Evolutionary conservation across 2,888 invertebrate genomes (phyloP), one percentile per base, ranked within the genome.

Genomic region (Drosophila mercatorum): DNA sequence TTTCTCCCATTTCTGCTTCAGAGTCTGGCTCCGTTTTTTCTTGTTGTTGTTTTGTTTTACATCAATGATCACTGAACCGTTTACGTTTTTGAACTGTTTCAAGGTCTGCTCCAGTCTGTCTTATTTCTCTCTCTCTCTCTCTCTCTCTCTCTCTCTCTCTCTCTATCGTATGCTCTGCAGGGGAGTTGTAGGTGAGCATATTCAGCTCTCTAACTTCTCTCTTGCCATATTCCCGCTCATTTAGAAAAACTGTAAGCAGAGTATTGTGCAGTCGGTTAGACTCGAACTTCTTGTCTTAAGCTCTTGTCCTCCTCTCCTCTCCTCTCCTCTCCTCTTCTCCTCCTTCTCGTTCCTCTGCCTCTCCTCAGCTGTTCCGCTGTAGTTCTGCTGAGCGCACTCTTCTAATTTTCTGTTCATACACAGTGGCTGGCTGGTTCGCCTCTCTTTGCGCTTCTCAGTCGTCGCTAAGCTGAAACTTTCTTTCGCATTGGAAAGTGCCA

Each of bases 11-110:
- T 72, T 72, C 41, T 67, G 56, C 51, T 36, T 59, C 26, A 52
- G 69, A 61, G 58, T 70, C 76, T 63, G 66, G 67, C 82, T 73
- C 62, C 76, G 85, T 11, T 31, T 58, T 8, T 11, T 28, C 17
- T 17, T 44, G 14, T 36, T 46, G 22, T 2, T 12, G 38, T 59
- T 59, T 31, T 73, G 75, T 77, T 90, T 80, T 90, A 85, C 89
- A 90, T 91, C 89, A 91, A 92, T 91, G 91, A 92, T 92, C 92
- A 92, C 92, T 92, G 92, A 92, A 92, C 92, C 92, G 91, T 92
- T 92, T 91, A 91, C 90, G 89, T 89, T 92, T 92, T 92, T 92
- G 92, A 92, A 92, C 92, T 92, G 92, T 92, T 92, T 92, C 92
- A 92, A 92, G 92, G 92, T 92, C 92, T 92, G 89, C 72, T 71